These are phyloP conservation scores for Cheilosia impressa DNA, from an alignment of 2,888 invertebrate genomes.

Conservation along the genomic window DNA sequence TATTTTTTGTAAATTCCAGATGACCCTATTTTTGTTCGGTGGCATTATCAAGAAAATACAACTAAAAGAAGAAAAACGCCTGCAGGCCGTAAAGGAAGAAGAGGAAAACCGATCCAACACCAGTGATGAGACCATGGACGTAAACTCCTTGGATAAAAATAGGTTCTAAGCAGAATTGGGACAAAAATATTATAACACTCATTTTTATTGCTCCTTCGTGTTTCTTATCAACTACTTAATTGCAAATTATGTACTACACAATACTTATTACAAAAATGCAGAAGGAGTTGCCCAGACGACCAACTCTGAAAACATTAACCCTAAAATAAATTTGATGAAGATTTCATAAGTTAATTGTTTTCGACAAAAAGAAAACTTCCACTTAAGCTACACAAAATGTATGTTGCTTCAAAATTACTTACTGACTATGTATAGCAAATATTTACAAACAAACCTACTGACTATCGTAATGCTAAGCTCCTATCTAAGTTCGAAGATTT, in stretches of 20 bases:
- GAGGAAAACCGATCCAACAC: constrained; percentile 78
- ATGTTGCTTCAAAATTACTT: constrained; percentile 4
- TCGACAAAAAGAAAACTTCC: constrained; percentile 7
- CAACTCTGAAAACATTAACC: too few species aligned
- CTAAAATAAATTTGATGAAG: not conserved
- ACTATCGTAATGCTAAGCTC: constrained; percentile 3
- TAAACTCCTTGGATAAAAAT: constrained; percentile 78
- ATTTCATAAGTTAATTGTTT: constrained; percentile 18
- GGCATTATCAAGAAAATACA: constrained; percentile 80
- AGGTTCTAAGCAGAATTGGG: constrained; percentile 43
- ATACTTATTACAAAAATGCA: constrained; percentile 25
- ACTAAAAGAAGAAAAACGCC: constrained; percentile 78
- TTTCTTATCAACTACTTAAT: constrained; percentile 25
- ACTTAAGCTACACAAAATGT: constrained; percentile 1
- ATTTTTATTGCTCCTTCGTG: constrained; percentile 3
- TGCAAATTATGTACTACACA: constrained; percentile 26
- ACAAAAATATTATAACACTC: not conserved
- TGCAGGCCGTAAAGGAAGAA: constrained; percentile 55
- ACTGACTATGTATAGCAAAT: not conserved
- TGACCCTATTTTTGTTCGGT: constrained; percentile 74
- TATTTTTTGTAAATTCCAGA: constrained; percentile 13
- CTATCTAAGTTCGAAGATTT: not conserved
- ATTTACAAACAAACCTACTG: constrained; percentile 44
- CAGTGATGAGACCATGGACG: constrained; percentile 80
- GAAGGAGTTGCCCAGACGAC: constrained; percentile 6